Evolutionary conservation across 2,888 invertebrate species (phyloP).

Genomic region (Lutraria lutraria): DNA sequence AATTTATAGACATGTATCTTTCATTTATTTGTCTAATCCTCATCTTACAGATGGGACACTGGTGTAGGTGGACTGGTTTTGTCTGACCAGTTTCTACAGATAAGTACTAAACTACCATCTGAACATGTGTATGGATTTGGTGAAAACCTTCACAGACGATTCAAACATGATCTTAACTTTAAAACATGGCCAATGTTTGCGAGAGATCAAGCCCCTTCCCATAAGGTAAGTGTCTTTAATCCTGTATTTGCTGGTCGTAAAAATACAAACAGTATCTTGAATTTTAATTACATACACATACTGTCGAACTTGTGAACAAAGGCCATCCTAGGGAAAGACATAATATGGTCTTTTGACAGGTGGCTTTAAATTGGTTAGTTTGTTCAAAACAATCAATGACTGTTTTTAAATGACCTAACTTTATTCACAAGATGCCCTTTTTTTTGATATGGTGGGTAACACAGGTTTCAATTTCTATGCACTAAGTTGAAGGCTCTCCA

Average conservation of each 20-base stretch:
- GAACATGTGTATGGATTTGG: constrained; percentile 87
- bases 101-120: constrained; percentile 85
- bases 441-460: too few species aligned
- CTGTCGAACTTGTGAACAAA: too few species aligned
- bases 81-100: constrained; percentile 87
- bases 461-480: too few species aligned
- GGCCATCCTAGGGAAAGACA: too few species aligned
- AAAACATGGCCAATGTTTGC: constrained; percentile 85
- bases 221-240: constrained; percentile 58
- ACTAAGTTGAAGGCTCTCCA: too few species aligned
- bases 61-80: constrained; percentile 85
- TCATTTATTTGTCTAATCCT: too few species aligned
- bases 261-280: neutral
- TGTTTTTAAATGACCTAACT: too few species aligned
- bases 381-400: too few species aligned
- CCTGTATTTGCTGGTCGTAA: neutral
- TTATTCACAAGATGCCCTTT: too few species aligned
- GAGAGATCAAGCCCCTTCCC: constrained; percentile 83
- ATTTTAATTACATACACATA: neutral
- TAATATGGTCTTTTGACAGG: too few species aligned
- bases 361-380: too few species aligned
- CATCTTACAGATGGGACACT: constrained; percentile 80
- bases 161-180: constrained; percentile 85
- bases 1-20: too few species aligned
- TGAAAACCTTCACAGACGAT: constrained; percentile 86